Base-by-base conservation (phyloP, 1,140 invertebrate species). In the Hirudo medicinalis region DNA sequence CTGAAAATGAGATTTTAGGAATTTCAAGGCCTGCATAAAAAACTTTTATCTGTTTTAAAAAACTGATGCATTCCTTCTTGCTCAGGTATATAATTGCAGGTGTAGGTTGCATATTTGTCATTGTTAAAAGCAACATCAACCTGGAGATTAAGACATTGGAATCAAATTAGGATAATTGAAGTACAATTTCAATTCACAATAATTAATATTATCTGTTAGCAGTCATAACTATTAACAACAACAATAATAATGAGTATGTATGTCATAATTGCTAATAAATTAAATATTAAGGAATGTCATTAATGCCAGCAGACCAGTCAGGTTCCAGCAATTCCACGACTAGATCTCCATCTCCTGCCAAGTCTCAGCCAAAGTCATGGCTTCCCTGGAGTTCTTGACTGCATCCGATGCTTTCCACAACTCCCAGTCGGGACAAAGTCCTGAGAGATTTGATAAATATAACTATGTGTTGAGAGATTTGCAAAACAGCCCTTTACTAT, bases 11-110 rank as follows among this genome's bases (percentile, higher is more conserved):
- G 29, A 71, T 74, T 43, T 74, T 74, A 15, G 90, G 90, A 79
- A 98, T 96, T 80, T 96, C 90, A 78, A 93, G 93, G 76, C 95
- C 93, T 27, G 90, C 92, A 77, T 97, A 97, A 76, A 94, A 91
- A 27, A 97, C 92, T 72, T 94, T 89, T 67, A 84, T 81, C 80
- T n/a, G n/a, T n/a, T n/a, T n/a, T n/a, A n/a, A n/a, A n/a, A n/a
- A n/a, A n/a, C n/a, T 94, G 93, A 82, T 98, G 97, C 83, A 97
- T 93, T 67, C 95, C 95, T 6, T 94, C 94, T n/a, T 91, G 90
- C 0, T 91, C 94, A 54, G 94, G 94, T 69, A 96, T 25, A 22
- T 70, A 70, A 25, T 20, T 63, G 57, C 57, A 63, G 11, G 57
- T 63, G 57, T 63, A 63, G 11, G 57, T 19, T 32, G 29, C 22